Evolutionary conservation across 2,797 vertebrate species (phyloP).

Genomic region (Tragopan temminckii): DNA sequence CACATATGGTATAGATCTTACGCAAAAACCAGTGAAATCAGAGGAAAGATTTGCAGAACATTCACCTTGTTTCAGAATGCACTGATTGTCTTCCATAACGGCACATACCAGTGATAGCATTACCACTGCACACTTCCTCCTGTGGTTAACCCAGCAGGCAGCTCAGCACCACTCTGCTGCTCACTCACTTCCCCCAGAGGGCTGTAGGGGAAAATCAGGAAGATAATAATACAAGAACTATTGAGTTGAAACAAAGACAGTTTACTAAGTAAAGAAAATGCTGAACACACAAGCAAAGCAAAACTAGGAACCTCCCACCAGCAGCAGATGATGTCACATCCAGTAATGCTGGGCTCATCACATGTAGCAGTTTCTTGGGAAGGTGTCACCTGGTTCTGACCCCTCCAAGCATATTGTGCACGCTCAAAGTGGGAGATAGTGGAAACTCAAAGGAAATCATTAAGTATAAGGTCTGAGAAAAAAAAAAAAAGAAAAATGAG

Average conservation of each 20-base stretch:
- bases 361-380: neutral
- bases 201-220: neutral
- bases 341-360: neutral
- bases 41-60: neutral
- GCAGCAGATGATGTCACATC: neutral
- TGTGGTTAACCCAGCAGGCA: rapidly evolving
- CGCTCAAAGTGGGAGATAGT: neutral
- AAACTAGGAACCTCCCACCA: neutral
- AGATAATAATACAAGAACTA: neutral
- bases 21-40: neutral
- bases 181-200: neutral
- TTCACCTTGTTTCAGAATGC: neutral
- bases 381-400: neutral
- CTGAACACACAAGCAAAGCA: neutral
- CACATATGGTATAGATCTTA: neutral
- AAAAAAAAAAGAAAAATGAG: neutral
- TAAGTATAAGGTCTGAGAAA: neutral
- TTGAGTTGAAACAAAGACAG: neutral
- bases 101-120: neutral
- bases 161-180: neutral
- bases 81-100: neutral
- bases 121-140: neutral
- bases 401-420: neutral
- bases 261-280: neutral
- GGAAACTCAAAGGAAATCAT: neutral